phyloP scores from a whole-genome alignment of 2,888 invertebrate species.

The Thereva nobilitata region DNA sequence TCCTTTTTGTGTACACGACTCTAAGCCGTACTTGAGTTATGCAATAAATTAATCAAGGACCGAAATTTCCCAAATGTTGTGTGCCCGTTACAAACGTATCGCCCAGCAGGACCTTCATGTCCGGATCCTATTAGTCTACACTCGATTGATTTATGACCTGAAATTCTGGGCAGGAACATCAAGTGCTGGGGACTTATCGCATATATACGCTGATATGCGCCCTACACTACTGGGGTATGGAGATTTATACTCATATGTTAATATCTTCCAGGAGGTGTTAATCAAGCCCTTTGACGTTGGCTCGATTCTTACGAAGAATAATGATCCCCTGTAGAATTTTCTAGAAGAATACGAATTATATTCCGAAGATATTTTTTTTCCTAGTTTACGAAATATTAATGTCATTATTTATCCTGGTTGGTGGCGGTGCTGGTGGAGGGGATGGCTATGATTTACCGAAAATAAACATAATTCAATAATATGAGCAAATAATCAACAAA shows the following conservation, averaged over 20 bases:
- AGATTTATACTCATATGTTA: constrained; percentile 32
- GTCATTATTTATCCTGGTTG: too few relatives aligned
- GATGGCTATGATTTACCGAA: too few relatives aligned
- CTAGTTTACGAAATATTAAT: not conserved
- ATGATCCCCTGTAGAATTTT: constrained; percentile 15
- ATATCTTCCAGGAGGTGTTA: constrained; percentile 30
- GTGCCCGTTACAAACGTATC: constrained; percentile 37
- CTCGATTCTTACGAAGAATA: constrained; percentile 26
- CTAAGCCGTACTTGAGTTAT: constrained; percentile 39
- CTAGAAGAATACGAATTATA: constrained; percentile 5
- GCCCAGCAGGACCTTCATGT: constrained; percentile 39
- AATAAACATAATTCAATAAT: too few relatives aligned
- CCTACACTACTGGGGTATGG: not conserved
- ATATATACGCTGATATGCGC: not conserved
- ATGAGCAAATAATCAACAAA: too few relatives aligned
- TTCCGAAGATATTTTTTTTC: constrained; percentile 6
- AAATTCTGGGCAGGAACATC: constrained; percentile 30
- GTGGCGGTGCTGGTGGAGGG: too few relatives aligned
- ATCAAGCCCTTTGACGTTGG: constrained; percentile 32
- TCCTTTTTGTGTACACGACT: constrained; percentile 39
- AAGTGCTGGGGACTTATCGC: constrained; percentile 2
- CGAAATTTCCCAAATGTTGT: constrained; percentile 37
- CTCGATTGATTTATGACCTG: constrained; percentile 39
- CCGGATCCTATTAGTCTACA: constrained; percentile 40
- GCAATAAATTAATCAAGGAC: constrained; percentile 41